Base-by-base conservation (phyloP, 2,113 vertebrate species). In the Fukomys damarensis region DNA sequence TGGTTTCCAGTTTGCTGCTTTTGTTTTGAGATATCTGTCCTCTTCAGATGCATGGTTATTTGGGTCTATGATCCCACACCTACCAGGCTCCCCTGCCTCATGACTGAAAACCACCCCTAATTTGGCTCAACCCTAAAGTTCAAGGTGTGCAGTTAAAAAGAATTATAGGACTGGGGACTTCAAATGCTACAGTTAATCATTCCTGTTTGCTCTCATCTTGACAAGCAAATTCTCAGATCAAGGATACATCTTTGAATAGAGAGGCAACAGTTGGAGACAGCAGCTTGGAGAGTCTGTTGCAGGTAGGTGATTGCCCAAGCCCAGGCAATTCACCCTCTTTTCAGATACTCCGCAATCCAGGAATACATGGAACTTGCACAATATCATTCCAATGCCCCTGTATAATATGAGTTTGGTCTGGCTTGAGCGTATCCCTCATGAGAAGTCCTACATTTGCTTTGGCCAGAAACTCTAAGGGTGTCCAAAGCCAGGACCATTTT, bases 91-190 rank as follows among this genome's bases (percentile, higher is more conserved):
- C 68, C 83, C 61, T 80, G 80, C 85, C 49, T 90, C 54, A 54
- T 92, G 41, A 65, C 26, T 94, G 79, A 95, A 95, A 43, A 43
- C 30, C 82, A 95, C 26, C 70, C 66, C 72, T 91, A 86, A 87
- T 58, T 81, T 95, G 72, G 30, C 0, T 90, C 65, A 85, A 43
- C 30, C 81, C 76, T 54, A 65, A 89, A 96, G 54, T 84, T 93
- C 76, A 56, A 96, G 54, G 58, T 30, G 35, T 86, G 72, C 17
- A 94, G n/a, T 28, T 32, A 93, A 92, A 92, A 83, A 46, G 43
- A 95, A 38, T 74, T 13, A 11, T 46, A 72, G 22, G 17, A 43
- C 72, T 90, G 24, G 68, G 24, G 43, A 86, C 61, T 63, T 93
- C 72, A 79, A 46, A 61, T 19, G 35, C 14, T 63, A 72, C 54